Conservation (phyloP, 2,888 invertebrate genomes). For the Ophioninae sp. region DNA sequence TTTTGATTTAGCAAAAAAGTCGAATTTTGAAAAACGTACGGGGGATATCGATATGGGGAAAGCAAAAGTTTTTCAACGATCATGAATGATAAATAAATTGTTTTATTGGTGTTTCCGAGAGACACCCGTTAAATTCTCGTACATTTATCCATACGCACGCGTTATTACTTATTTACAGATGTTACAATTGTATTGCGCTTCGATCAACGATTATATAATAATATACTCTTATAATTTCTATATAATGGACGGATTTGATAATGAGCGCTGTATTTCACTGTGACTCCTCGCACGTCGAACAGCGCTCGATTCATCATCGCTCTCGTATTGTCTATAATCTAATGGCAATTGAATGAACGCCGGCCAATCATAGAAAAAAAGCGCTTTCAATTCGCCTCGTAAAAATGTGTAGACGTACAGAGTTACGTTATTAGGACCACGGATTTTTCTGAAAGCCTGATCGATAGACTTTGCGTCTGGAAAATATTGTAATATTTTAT, state of each 20-base stretch:
- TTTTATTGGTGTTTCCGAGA: slow-evolving; percentile 54
- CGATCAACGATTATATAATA: slow-evolving; percentile 44
- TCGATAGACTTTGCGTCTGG: too few species aligned
- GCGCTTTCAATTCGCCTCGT: neutral
- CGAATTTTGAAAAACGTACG: too few species aligned
- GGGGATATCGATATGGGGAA: too few species aligned
- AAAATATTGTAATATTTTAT: neutral
- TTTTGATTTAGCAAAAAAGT: too few species aligned
- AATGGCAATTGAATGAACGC: neutral
- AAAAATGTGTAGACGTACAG: neutral
- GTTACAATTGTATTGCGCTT: slow-evolving; percentile 58
- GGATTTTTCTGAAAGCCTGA: too few species aligned
- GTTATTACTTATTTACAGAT: slow-evolving; percentile 58
- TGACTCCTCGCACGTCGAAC: neutral
- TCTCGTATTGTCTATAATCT: slow-evolving; percentile 3
- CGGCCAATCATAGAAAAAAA: neutral
- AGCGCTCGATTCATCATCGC: neutral
- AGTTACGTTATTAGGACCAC: neutral
- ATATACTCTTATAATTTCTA: slow-evolving; percentile 31
- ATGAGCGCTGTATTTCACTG: slow-evolving; percentile 26
- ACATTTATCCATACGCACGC: slow-evolving; percentile 47
- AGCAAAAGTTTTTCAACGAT: neutral
- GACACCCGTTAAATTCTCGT: slow-evolving; percentile 31
- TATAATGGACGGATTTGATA: slow-evolving; percentile 55
- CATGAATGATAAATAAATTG: slow-evolving; percentile 54